Percentiles rank a stretch among this genome's conserved stretches.
These are phyloP conservation scores for Athene noctua DNA, from an alignment of 2,113 vertebrate species.

Conservation along the genomic window DNA sequence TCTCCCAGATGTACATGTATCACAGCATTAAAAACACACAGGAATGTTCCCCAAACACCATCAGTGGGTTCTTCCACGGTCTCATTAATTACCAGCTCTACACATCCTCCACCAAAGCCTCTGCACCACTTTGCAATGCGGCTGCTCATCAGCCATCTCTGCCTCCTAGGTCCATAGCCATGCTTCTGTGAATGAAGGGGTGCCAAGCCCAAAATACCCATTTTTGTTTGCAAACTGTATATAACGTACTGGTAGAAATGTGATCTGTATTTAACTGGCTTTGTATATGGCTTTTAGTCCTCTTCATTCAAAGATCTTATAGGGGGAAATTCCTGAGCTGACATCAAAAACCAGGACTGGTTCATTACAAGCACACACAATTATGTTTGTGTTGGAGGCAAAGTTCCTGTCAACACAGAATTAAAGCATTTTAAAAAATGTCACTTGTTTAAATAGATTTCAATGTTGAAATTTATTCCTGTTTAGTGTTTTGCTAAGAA, in stretches of 20 bases:
- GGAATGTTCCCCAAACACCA: not conserved
- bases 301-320: conserved; percentile 31
- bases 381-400: not conserved
- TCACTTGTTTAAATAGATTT: conserved; percentile 16
- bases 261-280: not conserved
- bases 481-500: not conserved
- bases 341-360: not conserved
- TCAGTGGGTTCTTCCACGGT: not conserved
- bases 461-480: not conserved
- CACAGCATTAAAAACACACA: conserved; percentile 6
- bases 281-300: conserved; percentile 56
- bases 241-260: not conserved
- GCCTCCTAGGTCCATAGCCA: not conserved
- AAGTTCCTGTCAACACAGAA: not conserved
- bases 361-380: not conserved
- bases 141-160: not conserved
- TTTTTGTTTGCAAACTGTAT: not conserved
- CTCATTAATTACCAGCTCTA: not conserved
- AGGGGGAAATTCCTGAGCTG: conserved; percentile 42
- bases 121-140: not conserved
- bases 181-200: conserved; percentile 6
- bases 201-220: not conserved
- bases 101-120: not conserved
- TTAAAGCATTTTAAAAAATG: not conserved
- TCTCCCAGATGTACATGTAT: not conserved